A percentile compares a stretch with the other conserved stretches of the same genome.
Conservation (phyloP, 2,797 vertebrate species). For the Melanitta fusca region DNA sequence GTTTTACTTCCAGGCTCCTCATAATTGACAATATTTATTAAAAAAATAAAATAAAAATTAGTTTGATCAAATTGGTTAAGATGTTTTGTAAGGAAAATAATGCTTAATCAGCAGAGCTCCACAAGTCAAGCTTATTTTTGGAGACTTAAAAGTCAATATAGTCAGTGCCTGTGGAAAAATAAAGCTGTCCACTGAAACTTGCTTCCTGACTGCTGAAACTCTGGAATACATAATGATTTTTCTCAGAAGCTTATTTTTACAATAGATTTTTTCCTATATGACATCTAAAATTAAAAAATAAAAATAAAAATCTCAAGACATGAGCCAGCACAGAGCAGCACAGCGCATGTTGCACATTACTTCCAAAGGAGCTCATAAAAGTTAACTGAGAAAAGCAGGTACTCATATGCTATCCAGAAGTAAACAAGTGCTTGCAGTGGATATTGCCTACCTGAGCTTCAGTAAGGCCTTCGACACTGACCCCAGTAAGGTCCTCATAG, state of each 20-base stretch:
- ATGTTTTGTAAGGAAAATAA: background rate
- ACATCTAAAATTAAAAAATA: background rate
- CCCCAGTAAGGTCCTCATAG: no score
- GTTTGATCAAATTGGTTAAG: background rate
- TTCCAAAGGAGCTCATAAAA: background rate
- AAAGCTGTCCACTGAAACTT: background rate
- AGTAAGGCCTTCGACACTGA: no score
- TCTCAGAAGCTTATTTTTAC: background rate
- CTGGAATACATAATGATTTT: background rate
- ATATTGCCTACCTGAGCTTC: no score
- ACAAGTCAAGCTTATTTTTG: background rate
- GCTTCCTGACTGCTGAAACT: background rate
- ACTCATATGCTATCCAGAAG: background rate
- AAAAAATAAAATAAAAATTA: background rate
- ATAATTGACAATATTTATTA: background rate
- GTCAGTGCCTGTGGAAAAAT: background rate
- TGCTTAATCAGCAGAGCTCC: background rate
- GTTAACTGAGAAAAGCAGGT: background rate
- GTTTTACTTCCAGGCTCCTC: background rate
- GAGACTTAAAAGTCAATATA: background rate
- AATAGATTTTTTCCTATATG: background rate
- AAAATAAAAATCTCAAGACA: background rate
- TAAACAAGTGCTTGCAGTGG: background rate
- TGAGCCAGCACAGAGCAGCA: background rate
- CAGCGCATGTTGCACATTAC: accelerated